phyloP scores from a whole-genome alignment of 2,888 invertebrate species.

The Acanthacorydalis orientalis region DNA sequence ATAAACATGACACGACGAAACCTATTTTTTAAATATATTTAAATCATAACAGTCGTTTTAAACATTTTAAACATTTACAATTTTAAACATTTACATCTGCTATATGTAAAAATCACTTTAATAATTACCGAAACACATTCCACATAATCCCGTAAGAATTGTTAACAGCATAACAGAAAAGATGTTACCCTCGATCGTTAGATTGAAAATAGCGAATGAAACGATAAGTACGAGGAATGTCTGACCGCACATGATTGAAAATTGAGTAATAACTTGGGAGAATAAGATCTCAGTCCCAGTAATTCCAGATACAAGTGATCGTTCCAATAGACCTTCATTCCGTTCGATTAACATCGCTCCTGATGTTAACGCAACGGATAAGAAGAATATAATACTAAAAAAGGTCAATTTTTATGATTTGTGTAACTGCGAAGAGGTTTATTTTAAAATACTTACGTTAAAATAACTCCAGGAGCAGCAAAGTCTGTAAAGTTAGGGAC shows the following conservation, averaged over 20 bases:
- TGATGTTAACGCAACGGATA: slow-evolving; percentile 83
- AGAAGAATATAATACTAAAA: slow-evolving; percentile 76
- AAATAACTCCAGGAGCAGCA: slow-evolving; percentile 81
- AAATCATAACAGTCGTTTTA: neutral
- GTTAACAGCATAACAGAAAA: slow-evolving; percentile 58
- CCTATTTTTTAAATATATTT: neutral
- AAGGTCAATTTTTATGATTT: slow-evolving; percentile 9
- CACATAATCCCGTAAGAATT: slow-evolving; percentile 71
- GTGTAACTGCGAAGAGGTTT: neutral
- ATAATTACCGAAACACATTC: slow-evolving; percentile 76
- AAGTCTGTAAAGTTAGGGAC: slow-evolving; percentile 84
- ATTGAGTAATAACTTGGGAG: slow-evolving; percentile 76
- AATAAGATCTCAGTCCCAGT: slow-evolving; percentile 69
- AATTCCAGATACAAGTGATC: slow-evolving; percentile 63
- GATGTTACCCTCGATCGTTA: slow-evolving; percentile 62
- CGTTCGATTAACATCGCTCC: slow-evolving; percentile 78
- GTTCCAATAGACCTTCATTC: slow-evolving; percentile 78
- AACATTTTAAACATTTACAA: neutral
- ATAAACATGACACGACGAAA: slow-evolving; percentile 63
- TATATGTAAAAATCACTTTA: neutral
- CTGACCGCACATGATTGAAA: slow-evolving; percentile 74
- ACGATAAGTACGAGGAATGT: slow-evolving; percentile 61
- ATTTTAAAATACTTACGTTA: slow-evolving; percentile 45
- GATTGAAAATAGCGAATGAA: slow-evolving; percentile 57
- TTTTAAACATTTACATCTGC: neutral